Evolutionary conservation across 2,888 invertebrate species (phyloP).

Genomic region (Physocephala rufipes): DNA sequence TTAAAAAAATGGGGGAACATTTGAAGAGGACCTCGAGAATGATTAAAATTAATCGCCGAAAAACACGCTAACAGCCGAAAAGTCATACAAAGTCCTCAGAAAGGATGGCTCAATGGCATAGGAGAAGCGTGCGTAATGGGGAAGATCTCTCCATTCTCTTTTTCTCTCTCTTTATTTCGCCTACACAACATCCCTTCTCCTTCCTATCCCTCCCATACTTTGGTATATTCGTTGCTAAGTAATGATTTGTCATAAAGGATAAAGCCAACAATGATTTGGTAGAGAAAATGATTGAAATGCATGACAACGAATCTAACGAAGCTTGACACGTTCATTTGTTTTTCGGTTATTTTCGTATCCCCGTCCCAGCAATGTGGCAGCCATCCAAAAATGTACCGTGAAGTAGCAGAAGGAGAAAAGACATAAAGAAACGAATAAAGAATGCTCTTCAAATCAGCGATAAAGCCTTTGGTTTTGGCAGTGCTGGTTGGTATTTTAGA

Average conservation of each 20-base stretch:
- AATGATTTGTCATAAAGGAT: too few species aligned
- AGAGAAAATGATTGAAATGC: slow-evolving; percentile 13
- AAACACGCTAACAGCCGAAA: slow-evolving; percentile 30
- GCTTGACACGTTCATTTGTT: slow-evolving; percentile 25
- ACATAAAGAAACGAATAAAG: background rate
- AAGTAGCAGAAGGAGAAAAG: background rate
- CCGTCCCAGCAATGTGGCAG: background rate
- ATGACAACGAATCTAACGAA: slow-evolving; percentile 3
- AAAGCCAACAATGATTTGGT: too few species aligned
- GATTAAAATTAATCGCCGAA: slow-evolving; percentile 41
- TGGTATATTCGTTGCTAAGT: too few species aligned
- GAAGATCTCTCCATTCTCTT: too few species aligned
- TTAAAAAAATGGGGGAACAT: slow-evolving; percentile 5
- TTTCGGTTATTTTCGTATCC: background rate
- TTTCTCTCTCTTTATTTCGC: too few species aligned
- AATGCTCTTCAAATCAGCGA: background rate
- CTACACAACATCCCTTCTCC: too few species aligned
- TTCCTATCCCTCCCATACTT: too few species aligned
- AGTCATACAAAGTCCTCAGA: slow-evolving; percentile 14
- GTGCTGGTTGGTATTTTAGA: too few species aligned
- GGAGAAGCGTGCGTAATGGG: background rate
- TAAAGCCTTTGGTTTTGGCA: background rate
- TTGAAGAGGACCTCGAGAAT: slow-evolving; percentile 24
- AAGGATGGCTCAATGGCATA: background rate
- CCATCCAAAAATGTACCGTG: background rate